These are phyloP conservation scores for Ceyx melanurus DNA, from an alignment of 2,113 vertebrate genomes.

Conservation along the genomic window DNA sequence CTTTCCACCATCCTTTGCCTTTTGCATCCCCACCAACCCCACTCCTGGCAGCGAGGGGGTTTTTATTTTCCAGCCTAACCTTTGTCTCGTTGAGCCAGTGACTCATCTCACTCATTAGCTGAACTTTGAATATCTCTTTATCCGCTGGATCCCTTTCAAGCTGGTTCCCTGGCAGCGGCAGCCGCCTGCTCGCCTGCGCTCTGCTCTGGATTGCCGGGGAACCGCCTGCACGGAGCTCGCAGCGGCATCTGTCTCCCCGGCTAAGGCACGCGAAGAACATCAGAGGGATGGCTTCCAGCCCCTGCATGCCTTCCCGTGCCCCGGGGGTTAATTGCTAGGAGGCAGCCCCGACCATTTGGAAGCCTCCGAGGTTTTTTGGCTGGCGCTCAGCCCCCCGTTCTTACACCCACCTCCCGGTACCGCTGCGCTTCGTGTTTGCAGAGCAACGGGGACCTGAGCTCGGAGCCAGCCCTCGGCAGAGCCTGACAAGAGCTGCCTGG, in stretches of 20 bases:
- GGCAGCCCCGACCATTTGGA: not conserved
- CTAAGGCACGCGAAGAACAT: not conserved
- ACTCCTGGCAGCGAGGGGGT: constrained; percentile 32
- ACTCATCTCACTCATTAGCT: constrained; percentile 77
- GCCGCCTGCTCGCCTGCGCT: constrained; percentile 17
- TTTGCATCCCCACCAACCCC: not conserved
- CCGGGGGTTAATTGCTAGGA: not conserved
- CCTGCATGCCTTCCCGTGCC: not conserved
- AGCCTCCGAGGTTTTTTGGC: not conserved
- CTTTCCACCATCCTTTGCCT: not conserved
- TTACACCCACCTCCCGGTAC: not conserved
- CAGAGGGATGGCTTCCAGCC: not conserved
- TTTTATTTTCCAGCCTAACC: constrained; percentile 63
- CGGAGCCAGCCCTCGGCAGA: not conserved
- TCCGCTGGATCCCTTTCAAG: constrained; percentile 71
- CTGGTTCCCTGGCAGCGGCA: constrained; percentile 66
- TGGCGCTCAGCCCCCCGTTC: fast-evolving
- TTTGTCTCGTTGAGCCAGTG: constrained; percentile 74
- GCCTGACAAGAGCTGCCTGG: fast-evolving
- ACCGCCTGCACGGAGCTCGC: not conserved
- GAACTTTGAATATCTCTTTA: constrained; percentile 73
- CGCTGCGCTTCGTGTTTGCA: not conserved
- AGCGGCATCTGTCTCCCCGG: not conserved
- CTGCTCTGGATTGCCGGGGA: constrained; percentile 36
- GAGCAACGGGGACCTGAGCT: not conserved